A percentile compares a stretch with the other conserved stretches of the same genome.
These are phyloP conservation scores for Pediacus dermestoides DNA, from an alignment of 2,888 invertebrate species.

Conservation along the genomic window DNA sequence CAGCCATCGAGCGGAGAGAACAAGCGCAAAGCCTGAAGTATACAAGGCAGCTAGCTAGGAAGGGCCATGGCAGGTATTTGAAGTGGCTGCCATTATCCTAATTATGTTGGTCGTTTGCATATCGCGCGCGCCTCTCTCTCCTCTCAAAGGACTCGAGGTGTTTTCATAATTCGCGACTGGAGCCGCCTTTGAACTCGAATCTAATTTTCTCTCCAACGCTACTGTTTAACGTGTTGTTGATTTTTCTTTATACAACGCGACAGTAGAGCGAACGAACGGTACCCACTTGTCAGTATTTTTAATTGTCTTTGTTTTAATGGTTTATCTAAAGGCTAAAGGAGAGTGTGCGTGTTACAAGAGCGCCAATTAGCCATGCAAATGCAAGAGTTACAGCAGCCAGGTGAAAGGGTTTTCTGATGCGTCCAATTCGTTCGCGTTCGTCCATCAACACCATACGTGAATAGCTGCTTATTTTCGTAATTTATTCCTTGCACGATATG, in stretches of 20 bases:
- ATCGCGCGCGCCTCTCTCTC: slow-evolving; percentile 49
- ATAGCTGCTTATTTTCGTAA: slow-evolving; percentile 24
- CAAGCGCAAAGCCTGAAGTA: no score
- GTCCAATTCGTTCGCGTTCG: slow-evolving; percentile 21
- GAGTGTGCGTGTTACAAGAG: slow-evolving; percentile 16
- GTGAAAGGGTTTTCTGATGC: slow-evolving; percentile 9
- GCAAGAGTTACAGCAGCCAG: slow-evolving; percentile 14
- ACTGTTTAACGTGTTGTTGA: slow-evolving; percentile 38
- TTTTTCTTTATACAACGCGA: slow-evolving; percentile 39
- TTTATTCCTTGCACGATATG: slow-evolving; percentile 20
- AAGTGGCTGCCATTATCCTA: slow-evolving; percentile 52
- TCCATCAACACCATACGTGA: slow-evolving; percentile 25
- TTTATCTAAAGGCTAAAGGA: slow-evolving; percentile 4
- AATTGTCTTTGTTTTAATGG: slow-evolving; percentile 26
- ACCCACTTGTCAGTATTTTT: slow-evolving; percentile 23
- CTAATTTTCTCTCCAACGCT: slow-evolving; percentile 46
- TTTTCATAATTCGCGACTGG: slow-evolving; percentile 50
- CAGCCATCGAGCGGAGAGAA: no score
- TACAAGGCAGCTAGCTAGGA: no score
- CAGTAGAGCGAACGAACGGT: no score
- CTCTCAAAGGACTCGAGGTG: slow-evolving; percentile 50
- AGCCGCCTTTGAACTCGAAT: slow-evolving; percentile 48
- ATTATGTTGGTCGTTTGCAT: slow-evolving; percentile 52
- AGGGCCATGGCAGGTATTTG: slow-evolving; percentile 41
- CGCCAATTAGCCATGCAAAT: slow-evolving; percentile 25